phyloP scores from a whole-genome alignment of 1,140 invertebrate species.

The Scaptomyza pallida region DNA sequence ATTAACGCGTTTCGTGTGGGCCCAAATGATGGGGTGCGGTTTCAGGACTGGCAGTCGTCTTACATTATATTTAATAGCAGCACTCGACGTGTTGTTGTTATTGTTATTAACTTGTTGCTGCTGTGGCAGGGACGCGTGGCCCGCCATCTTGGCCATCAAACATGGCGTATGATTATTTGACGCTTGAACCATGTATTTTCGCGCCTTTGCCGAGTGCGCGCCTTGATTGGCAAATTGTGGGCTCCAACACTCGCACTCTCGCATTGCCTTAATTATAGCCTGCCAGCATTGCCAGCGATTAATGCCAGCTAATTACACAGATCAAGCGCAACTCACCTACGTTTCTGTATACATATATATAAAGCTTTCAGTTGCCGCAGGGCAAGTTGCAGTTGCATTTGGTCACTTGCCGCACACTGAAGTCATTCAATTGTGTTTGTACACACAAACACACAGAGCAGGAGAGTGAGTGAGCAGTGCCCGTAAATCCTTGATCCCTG shows the following conservation, averaged over 20 bases:
- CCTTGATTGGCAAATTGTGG: conserved; percentile 66
- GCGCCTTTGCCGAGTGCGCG: conserved; percentile 47
- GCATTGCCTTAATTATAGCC: conserved; percentile 51
- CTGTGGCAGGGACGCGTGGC: conserved; percentile 11
- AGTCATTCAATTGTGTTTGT: conserved; percentile 65
- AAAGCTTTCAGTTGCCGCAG: conserved; percentile 13
- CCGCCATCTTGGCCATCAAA: conserved; percentile 40
- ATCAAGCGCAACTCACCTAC: conserved; percentile 17
- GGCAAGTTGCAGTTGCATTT: conserved; percentile 27
- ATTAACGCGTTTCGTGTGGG: conserved; percentile 79
- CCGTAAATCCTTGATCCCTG: conserved; percentile 58
- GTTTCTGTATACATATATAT: not conserved
- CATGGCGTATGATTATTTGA: conserved; percentile 55
- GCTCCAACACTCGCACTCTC: conserved; percentile 7
- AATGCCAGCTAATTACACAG: conserved; percentile 37
- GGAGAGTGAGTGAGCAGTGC: conserved; percentile 33
- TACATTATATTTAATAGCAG: conserved; percentile 74
- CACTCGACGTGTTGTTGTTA: conserved; percentile 56
- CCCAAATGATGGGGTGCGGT: conserved; percentile 68
- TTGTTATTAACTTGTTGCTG: conserved; percentile 72
- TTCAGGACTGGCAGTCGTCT: conserved; percentile 1
- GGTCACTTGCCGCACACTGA: conserved; percentile 7
- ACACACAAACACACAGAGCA: not conserved
- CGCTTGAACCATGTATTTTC: conserved; percentile 46
- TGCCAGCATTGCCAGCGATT: conserved; percentile 18